phyloP scores from a whole-genome alignment of 2,797 vertebrate species.

The Manis javanica region DNA sequence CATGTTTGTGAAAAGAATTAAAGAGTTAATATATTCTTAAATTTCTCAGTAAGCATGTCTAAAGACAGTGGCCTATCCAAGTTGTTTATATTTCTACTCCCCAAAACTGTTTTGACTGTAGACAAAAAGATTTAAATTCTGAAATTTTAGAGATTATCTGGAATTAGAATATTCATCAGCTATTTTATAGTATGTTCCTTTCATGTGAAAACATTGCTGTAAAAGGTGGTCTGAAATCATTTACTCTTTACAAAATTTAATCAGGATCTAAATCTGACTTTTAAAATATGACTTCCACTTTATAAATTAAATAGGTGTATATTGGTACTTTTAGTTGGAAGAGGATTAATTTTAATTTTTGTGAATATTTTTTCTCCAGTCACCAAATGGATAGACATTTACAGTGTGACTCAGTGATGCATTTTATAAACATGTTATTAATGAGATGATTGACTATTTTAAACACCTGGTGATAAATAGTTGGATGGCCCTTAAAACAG shows the following conservation, averaged over 20 bases:
- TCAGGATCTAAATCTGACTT: conserved; percentile 22
- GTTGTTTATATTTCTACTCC: conserved; percentile 77
- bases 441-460: not conserved
- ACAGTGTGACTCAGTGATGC: not conserved
- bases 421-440: not conserved
- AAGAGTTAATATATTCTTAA: conserved; percentile 69
- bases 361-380: not conserved
- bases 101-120: conserved; percentile 42
- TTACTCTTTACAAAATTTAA: not conserved
- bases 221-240: conserved; percentile 26
- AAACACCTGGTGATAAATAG: not conserved
- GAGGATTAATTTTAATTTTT: not conserved
- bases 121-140: conserved; percentile 65
- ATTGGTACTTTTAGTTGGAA: not conserved
- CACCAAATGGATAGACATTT: not conserved
- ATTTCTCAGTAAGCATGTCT: conserved; percentile 69
- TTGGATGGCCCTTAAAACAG: not conserved
- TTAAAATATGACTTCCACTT: not conserved
- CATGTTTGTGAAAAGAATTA: conserved; percentile 71
- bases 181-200: conserved; percentile 68
- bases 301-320: not conserved
- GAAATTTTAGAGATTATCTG: conserved; percentile 62
- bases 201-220: conserved; percentile 56
- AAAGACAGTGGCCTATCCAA: conserved; percentile 42
- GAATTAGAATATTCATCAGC: conserved; percentile 68